Evolutionary conservation across 2,113 vertebrate species (phyloP), one percentile per base, ranked within the genome.

Genomic region (Sphyrna mokarran): DNA sequence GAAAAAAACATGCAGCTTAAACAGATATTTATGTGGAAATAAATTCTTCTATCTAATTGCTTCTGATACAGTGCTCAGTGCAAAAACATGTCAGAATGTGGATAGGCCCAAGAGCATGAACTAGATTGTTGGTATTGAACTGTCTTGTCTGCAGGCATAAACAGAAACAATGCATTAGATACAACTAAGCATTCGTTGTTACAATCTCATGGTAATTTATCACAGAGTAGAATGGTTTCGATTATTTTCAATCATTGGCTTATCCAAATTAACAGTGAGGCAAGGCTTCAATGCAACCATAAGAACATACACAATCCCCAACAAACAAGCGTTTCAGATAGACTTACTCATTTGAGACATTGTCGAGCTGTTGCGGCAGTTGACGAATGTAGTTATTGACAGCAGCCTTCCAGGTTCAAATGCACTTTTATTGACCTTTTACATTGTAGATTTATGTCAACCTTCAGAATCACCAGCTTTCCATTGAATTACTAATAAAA

Each of bases 401-500:
- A 91, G 89, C 89, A 91, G 58, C 58, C 89, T 91, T 91, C 58
- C 14, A 66, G 54, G 86, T 54, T 26, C 33, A 26, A 26, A 11
- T 58, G 89, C 33, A 91, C 89, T 91, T 61, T 91, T 16, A 66
- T 10, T 91, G 89, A 66, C 58, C 61, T 91, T 87, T 91, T 61
- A 90, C 87, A 90, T n/a, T 63, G 54, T 33, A 29, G 54, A 90
- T 90, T 16, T 63, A 11, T 91, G 89, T 91, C 61, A 91, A 63
- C 89, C 58, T 91, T 66, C n/a, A 66, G 58, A 63, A 18, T 90
- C 29, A 7, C 26, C 54, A 61, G 58, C 58, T 61, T 91, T n/a
- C 89, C 89, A 66, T 29, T 91, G 89, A 91, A n/a, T 37, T 37
- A 16, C 89, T 91, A 91, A 63, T 63, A 91, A 58, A 58, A 48